Percentiles rank a stretch among this genome's conserved stretches.
These are phyloP conservation scores for Brevimyrus niger DNA, from an alignment of 2,113 vertebrate genomes.

Conservation along the genomic window DNA sequence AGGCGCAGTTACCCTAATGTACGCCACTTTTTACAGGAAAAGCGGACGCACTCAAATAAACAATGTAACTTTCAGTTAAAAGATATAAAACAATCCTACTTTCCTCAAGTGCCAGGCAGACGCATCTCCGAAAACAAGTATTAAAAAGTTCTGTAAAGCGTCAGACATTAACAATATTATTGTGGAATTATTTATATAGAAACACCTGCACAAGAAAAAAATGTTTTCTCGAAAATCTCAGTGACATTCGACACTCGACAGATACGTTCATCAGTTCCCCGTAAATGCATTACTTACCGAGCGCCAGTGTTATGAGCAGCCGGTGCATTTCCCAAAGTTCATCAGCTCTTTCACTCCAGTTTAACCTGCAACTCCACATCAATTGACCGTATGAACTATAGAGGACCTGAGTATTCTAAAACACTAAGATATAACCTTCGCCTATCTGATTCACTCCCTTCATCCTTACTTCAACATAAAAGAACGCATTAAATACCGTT, in stretches of 20 bases:
- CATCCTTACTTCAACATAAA: neutral
- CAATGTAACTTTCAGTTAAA: neutral
- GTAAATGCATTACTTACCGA: slow-evolving; percentile 42
- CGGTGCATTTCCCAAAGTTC: slow-evolving; percentile 40
- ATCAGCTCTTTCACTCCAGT: slow-evolving; percentile 21
- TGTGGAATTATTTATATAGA: slow-evolving; percentile 23
- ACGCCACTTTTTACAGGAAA: neutral
- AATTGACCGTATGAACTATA: neutral
- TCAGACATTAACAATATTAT: neutral
- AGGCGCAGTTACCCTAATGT: neutral
- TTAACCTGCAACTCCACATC: slow-evolving; percentile 21
- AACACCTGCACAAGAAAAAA: slow-evolving; percentile 15
- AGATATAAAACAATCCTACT: neutral
- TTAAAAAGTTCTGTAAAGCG: neutral
- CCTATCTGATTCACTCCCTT: neutral
- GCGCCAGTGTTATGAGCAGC: slow-evolving; percentile 38
- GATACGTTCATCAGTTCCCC: neutral
- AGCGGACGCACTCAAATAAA: neutral
- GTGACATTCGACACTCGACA: neutral
- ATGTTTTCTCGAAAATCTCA: neutral
- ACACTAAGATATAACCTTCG: neutral
- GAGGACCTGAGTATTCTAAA: neutral
- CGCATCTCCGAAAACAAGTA: neutral
- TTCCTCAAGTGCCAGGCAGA: neutral
- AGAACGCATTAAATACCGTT: neutral